Base-by-base conservation (phyloP, 2,888 invertebrate genomes). In the Ochropacha duplaris region DNA sequence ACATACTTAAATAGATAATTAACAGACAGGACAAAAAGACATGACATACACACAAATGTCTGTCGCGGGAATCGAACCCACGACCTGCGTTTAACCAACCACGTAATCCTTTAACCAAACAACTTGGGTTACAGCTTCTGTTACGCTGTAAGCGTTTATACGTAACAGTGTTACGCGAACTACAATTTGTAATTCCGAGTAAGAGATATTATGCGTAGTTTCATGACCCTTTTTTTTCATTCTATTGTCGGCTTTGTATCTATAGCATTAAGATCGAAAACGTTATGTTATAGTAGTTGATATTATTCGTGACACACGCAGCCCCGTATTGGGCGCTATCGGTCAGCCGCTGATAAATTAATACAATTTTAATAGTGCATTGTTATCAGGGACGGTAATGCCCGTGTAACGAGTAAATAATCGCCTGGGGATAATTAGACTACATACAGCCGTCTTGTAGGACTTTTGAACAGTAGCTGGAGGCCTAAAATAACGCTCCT, bases 351-450 rank as follows among this genome's bases (percentile, higher is more conserved):
- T 70, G 79, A 78, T 79, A 77, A 72, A 82, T 82, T 84, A 87
- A 84, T 82, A 76, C 68, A 69, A 67, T 81, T 83, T 83, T 82
- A 83, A 84, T 84, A 73, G 76, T 68, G 54, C 60, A 64, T 57
- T 59, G 81, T 78, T 74, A 75, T 74, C 78, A 58, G 1, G 19
- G 19, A 22, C 58, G 59, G 73, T 84, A 83, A 84, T 83, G 80
- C 68, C 65, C 67, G 66, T 60, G 76, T 86, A 86, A 88, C 82
- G 87, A 87, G 73, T 61, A 55, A 69, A 72, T 87, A 87, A 88
- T 87, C 72, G 77, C 58, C 58, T 66, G 71, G 64, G 76, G 73
- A 68, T 85, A 83, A 86, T 79, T 79, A 76, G 52, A 59, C 56
- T 64, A 67, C 66, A 69, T 70, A 65, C 49, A 52, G 28, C 36